A percentile compares a stretch with the other conserved stretches of the same genome.
Conservation (phyloP, 2,888 invertebrate genomes). For the Calliopum simillimum region DNA sequence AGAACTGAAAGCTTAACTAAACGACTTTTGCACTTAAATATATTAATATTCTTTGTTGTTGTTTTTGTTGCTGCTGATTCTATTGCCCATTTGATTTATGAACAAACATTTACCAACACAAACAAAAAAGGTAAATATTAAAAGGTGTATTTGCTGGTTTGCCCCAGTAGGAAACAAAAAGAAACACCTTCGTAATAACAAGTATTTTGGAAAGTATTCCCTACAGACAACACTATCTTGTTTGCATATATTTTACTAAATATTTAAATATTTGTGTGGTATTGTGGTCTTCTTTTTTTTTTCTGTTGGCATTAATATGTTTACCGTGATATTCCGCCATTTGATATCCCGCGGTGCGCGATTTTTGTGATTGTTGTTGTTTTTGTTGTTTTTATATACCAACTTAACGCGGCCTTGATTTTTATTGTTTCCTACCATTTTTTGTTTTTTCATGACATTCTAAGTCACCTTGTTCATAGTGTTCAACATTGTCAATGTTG, state of each 20-base stretch:
- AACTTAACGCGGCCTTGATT: too few species aligned
- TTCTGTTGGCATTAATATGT: neutral
- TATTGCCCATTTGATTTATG: slow-evolving; percentile 19
- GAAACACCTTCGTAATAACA: too few species aligned
- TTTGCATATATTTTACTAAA: too few species aligned
- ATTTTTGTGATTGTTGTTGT: too few species aligned
- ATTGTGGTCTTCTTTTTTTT: neutral
- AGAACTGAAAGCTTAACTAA: slow-evolving; percentile 21
- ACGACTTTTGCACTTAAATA: slow-evolving; percentile 13
- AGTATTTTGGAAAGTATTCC: too few species aligned
- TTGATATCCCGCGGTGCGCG: slow-evolving; percentile 12
- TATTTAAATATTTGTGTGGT: neutral
- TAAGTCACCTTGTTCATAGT: too few species aligned
- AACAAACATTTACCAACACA: slow-evolving; percentile 16
- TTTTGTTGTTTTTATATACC: too few species aligned
- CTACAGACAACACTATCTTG: too few species aligned
- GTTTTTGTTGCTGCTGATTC: neutral
- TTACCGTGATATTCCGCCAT: slow-evolving; percentile 2
- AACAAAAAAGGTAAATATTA: neutral
- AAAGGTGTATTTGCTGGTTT: neutral
- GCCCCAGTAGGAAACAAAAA: too few species aligned
- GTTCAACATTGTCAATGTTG: too few species aligned
- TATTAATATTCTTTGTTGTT: slow-evolving; percentile 15
- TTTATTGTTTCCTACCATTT: too few species aligned
- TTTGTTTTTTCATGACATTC: too few species aligned